phyloP scores from a whole-genome alignment of 1,140 invertebrate species.

The Drosophila arawakana region DNA sequence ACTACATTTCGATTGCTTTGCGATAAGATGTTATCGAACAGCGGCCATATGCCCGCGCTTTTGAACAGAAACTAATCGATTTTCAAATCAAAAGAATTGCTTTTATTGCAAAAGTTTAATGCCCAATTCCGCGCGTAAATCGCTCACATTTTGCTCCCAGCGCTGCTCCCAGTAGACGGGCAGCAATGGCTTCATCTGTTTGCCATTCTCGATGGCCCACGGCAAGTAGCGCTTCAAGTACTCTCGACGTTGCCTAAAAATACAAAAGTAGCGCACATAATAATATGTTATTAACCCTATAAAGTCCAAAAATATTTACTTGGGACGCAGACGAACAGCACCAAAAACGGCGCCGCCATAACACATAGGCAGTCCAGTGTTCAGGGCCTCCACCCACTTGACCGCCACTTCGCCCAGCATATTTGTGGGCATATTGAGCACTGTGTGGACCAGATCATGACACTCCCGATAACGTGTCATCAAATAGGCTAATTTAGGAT shows the following conservation, averaged over 20 bases:
- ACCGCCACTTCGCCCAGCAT: conserved; percentile 97
- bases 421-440: conserved; percentile 96
- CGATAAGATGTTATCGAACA: background rate
- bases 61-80: conserved; percentile 17
- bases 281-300: conserved; percentile 25
- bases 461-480: conserved; percentile 98
- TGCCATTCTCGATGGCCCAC: conserved; percentile 94
- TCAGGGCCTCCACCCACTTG: conserved; percentile 98
- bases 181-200: conserved; percentile 89
- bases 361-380: conserved; percentile 96
- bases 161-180: conserved; percentile 96
- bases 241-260: conserved; percentile 90
- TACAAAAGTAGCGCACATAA: conserved; percentile 14
- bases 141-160: conserved; percentile 94
- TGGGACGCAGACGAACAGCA: conserved; percentile 91
- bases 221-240: conserved; percentile 93
- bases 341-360: conserved; percentile 94
- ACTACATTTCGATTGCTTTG: background rate
- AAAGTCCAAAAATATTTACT: conserved; percentile 86
- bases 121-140: conserved; percentile 92
- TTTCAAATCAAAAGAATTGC: conserved; percentile 26
- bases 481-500: conserved; percentile 96
- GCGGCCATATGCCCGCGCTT: background rate
- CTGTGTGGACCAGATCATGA: conserved; percentile 97
- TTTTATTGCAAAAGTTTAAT: conserved; percentile 85